Percentiles rank a stretch among this genome's conserved stretches.
These are phyloP conservation scores for Lanistes nyassanus DNA, from an alignment of 1,140 invertebrate genomes.

Conservation along the genomic window DNA sequence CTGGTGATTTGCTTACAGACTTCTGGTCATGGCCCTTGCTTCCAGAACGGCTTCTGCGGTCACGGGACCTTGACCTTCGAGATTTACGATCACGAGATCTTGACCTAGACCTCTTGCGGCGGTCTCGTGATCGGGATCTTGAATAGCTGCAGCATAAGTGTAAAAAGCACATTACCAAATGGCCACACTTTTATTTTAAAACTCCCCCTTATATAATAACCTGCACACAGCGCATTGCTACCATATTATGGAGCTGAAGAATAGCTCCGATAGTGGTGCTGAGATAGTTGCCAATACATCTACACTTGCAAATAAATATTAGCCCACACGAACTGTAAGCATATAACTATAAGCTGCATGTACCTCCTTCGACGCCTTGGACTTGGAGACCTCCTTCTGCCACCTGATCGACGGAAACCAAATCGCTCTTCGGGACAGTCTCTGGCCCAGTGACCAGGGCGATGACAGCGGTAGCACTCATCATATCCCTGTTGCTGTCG, in stretches of 20 bases:
- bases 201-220: too few relatives aligned
- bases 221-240: too few relatives aligned
- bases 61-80: slow-evolving; percentile 32
- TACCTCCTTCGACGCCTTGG: slow-evolving; percentile 33
- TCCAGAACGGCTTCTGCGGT: slow-evolving; percentile 33
- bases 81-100: slow-evolving; percentile 35
- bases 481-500: slow-evolving; percentile 56
- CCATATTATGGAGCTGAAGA: too few relatives aligned
- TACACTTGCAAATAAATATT: too few relatives aligned
- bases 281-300: too few relatives aligned
- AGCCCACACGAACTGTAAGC: too few relatives aligned
- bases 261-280: too few relatives aligned
- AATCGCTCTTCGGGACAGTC: slow-evolving; percentile 65
- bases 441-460: slow-evolving; percentile 66
- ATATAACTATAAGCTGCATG: too few relatives aligned
- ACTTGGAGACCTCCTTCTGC: slow-evolving; percentile 30
- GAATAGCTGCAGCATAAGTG: slow-evolving; percentile 26
- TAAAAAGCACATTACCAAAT: neutral
- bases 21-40: slow-evolving; percentile 24
- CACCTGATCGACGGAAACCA: slow-evolving; percentile 45
- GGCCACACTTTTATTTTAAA: too few relatives aligned
- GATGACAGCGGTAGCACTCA: slow-evolving; percentile 67
- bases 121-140: slow-evolving; percentile 38
- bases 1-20: slow-evolving; percentile 23
- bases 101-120: slow-evolving; percentile 35